Conservation (phyloP, 2,113 vertebrate species). For the Haliaeetus leucogaster region DNA sequence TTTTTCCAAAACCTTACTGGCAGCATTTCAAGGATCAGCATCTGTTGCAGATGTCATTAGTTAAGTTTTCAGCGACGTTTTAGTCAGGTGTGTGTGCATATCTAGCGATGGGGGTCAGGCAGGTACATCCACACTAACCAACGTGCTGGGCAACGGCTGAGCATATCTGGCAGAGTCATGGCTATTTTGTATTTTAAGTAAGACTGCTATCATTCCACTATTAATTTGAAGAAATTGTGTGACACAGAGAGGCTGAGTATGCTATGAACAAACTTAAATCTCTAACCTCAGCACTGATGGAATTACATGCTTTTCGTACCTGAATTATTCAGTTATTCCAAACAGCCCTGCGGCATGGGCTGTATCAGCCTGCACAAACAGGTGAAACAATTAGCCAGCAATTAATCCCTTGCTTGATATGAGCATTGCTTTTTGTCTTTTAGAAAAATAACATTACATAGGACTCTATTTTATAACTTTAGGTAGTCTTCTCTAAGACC, state of each 20-base stretch:
- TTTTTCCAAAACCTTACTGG: not conserved
- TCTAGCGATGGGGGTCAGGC: not conserved
- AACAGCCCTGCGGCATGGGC: not conserved
- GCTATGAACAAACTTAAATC: not conserved
- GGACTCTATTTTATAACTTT: not conserved
- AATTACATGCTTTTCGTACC: not conserved
- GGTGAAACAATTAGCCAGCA: not conserved
- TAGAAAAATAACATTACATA: not conserved
- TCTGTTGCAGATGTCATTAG: too few relatives aligned
- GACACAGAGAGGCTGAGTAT: not conserved
- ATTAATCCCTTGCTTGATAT: not conserved
- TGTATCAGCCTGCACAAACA: not conserved
- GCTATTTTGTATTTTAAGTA: not conserved
- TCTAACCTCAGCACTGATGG: not conserved
- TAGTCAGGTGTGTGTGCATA: not conserved
- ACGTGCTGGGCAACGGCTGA: fast-evolving
- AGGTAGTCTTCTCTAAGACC: not conserved
- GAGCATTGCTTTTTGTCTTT: not conserved
- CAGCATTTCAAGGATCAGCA: not conserved
- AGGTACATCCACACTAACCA: not conserved
- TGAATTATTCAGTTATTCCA: not conserved
- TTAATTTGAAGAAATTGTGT: not conserved
- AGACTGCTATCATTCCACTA: not conserved
- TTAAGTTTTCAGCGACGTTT: fast-evolving
- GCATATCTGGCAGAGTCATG: fast-evolving